Percentiles rank a stretch among this genome's conserved stretches.
These are phyloP conservation scores for Drosophila aff. DNA, from an alignment of 1,140 invertebrate genomes.

Conservation along the genomic window DNA sequence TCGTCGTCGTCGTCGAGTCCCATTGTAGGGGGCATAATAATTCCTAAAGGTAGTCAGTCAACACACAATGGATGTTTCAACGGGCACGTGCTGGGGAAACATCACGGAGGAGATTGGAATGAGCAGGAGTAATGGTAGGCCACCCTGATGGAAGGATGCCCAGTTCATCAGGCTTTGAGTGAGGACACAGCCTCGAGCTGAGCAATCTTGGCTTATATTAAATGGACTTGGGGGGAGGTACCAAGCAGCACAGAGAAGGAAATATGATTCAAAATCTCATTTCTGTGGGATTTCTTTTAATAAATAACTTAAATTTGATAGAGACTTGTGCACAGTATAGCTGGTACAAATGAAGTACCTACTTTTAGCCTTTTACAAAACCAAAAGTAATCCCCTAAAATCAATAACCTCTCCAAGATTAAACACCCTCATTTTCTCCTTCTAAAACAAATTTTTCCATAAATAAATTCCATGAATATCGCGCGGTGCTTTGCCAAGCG, in stretches of 20 bases:
- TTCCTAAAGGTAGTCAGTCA: conserved; percentile 17
- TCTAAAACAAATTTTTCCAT: background rate
- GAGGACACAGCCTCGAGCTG: background rate
- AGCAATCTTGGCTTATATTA: conserved; percentile 1
- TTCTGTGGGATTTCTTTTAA: background rate
- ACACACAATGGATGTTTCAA: conserved; percentile 50
- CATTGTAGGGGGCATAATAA: conserved; percentile 28
- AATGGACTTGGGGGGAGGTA: background rate
- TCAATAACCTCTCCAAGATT: background rate
- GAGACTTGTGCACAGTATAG: background rate
- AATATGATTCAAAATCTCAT: background rate
- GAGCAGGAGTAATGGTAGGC: conserved; percentile 1
- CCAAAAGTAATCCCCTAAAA: background rate
- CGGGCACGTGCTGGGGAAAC: conserved; percentile 18
- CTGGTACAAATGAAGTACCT: background rate
- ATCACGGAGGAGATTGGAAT: conserved; percentile 16
- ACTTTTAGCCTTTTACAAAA: background rate
- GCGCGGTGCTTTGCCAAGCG: background rate
- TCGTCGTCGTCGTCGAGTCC: background rate
- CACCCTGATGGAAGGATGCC: conserved; percentile 13
- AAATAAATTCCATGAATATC: conserved; percentile 11
- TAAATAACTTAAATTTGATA: background rate
- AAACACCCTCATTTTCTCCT: background rate
- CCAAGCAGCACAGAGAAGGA: background rate
- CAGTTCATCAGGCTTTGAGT: conserved; percentile 3